Evolutionary conservation across 2,797 vertebrate species (phyloP), one percentile per base, ranked within the genome.

Genomic region (Gephyroberyx darwinii): DNA sequence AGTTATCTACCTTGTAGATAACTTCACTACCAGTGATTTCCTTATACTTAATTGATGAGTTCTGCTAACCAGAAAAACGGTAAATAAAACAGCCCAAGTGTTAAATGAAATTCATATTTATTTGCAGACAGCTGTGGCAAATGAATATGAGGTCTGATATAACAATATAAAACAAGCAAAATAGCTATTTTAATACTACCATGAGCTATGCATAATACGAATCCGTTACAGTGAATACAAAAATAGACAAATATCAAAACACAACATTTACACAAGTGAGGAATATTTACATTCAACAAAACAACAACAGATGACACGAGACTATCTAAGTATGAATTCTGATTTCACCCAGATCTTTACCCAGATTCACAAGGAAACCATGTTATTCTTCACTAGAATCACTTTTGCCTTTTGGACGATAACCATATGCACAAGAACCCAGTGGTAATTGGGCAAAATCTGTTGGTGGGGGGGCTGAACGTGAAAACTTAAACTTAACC

Each of bases 161-260:
- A 60, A 47, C 39, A 56, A 67, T 83, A 86, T 79, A 86, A 90
- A 90, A 80, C 57, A 79, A 83, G 22, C 50, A 57, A 39, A 50
- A 74, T 48, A 62, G 20, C 8, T 51, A 37, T 65, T 41, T 62
- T 68, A 55, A 30, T 70, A 82, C 73, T 63, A 71, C 66, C 65
- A 35, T 58, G 63, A 57, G 53, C 71, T 52, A 66, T 45, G 63
- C 66, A 81, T 22, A 77, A 78, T 70, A 74, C 63, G 50, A 75
- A 74, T 52, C 64, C 37, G 55, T 59, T 65, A 76, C 45, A 55
- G 47, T 74, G 48, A 48, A 76, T 89, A 90, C 81, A 91, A 89
- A 91, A 90, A 91, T 85, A 88, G 63, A 88, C 83, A 80, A 81
- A 66, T 90, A 85, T 87, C 68, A 86, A 89, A 88, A 86, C 78